Conservation (phyloP, 2,797 vertebrate species). For the Amazona ochrocephala region DNA sequence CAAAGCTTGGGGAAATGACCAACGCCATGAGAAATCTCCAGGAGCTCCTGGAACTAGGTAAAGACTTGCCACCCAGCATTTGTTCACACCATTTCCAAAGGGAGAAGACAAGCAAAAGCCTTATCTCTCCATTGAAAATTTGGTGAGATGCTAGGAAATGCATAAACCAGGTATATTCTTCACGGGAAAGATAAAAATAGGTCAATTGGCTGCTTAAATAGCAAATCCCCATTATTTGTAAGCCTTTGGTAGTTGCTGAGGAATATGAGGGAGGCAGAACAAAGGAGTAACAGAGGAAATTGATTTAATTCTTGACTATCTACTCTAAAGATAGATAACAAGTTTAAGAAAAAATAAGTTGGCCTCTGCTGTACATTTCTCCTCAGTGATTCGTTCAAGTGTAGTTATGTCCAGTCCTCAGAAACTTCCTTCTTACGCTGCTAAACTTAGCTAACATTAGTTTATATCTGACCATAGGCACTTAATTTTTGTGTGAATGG, state of each 20-base stretch:
- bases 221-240: not conserved
- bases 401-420: not conserved
- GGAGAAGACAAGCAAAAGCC: not conserved
- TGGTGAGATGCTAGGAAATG: not conserved
- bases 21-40: conserved; percentile 86
- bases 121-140: not conserved
- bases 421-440: not conserved
- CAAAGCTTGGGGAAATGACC: conserved; percentile 85
- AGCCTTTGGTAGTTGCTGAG: not conserved
- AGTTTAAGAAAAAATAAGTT: not conserved
- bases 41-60: conserved; percentile 85
- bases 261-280: not conserved
- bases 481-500: not conserved
- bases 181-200: not conserved
- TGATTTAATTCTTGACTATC: not conserved
- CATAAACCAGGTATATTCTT: not conserved
- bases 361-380: not conserved
- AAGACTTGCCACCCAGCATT: not conserved
- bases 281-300: not conserved
- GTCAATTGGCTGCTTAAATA: not conserved
- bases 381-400: not conserved
- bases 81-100: not conserved
- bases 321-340: not conserved
- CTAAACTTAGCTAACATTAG: not conserved
- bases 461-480: not conserved